Percentiles rank a stretch among this genome's conserved stretches.
Evolutionary conservation across 2,797 vertebrate species (phyloP).

Genomic region (Karalla daura): DNA sequence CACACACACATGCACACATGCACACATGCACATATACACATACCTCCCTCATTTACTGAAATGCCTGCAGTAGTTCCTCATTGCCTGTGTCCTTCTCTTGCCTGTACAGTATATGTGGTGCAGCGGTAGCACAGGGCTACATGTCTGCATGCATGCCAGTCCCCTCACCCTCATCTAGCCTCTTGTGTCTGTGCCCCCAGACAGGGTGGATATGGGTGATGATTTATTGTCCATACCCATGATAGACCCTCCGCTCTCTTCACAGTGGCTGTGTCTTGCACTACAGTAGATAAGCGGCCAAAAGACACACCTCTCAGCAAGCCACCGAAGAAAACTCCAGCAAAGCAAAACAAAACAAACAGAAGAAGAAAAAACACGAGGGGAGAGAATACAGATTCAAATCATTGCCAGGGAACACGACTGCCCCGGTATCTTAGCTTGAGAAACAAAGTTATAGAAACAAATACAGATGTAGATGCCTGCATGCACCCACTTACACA

Average conservation of each 20-base stretch:
- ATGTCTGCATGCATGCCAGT: constrained; percentile 1
- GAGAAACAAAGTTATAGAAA: constrained; percentile 1
- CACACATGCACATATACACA: constrained; percentile 35
- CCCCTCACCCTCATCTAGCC: constrained; percentile 38
- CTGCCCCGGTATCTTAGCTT: constrained; percentile 26
- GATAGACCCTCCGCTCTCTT: constrained; percentile 59
- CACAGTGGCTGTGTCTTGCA: constrained; percentile 70
- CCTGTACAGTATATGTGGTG: constrained; percentile 2
- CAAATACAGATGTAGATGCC: constrained; percentile 34
- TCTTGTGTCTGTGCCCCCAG: constrained; percentile 73
- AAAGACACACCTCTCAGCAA: constrained; percentile 80
- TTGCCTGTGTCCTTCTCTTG: constrained; percentile 32
- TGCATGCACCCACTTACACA: constrained; percentile 27
- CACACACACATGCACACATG: constrained; percentile 41
- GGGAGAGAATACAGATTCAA: constrained; percentile 63
- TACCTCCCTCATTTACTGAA: constrained; percentile 65
- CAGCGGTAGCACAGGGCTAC: constrained; percentile 11
- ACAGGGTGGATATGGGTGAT: constrained; percentile 82
- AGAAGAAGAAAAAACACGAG: constrained; percentile 7
- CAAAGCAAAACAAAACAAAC: constrained; percentile 73
- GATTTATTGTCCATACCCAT: constrained; percentile 86
- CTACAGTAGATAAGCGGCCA: constrained; percentile 76
- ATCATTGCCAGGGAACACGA: constrained; percentile 72
- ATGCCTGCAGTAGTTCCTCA: constrained; percentile 71
- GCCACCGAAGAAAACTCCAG: constrained; percentile 63